Evolutionary conservation across 2,113 vertebrate species (phyloP), one percentile per base, ranked within the genome.

Genomic region (Myotis davidii): DNA sequence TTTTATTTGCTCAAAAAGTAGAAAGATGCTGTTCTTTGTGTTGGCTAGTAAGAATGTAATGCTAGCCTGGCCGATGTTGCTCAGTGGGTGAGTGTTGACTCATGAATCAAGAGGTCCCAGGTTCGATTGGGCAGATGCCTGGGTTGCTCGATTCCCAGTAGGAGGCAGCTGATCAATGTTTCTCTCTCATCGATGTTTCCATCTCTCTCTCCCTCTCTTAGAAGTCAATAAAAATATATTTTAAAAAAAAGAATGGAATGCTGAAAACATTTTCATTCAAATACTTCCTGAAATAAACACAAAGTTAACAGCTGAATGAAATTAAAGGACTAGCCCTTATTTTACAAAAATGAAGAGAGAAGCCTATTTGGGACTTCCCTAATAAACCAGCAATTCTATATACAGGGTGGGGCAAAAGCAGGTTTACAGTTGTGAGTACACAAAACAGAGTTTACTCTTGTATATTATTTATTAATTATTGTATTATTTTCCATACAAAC

Each of bases 291-390:
- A 93, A 96, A 77, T 32, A 10, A 93, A 86, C 0, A 23, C 2
- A 90, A 88, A 96, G 11, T 83, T 82, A 90, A 78, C 4, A 85
- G 67, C 9, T 42, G 10, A 82, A 88, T 78, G 20, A 96, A 93
- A 96, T 86, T 42, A 88, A 97, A 90, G 34, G 17, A 54, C 9
- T 67, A 85, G 0, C 3, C 27, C 54, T 59, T 93, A 9, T 88
- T 69, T 97, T 69, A 95, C 77, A 39, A 91, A 91, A 90, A 83
- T 50, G 29, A 82, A 90, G 72, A 42, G n/a, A 77, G 85, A 90
- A 72, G 37, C 12, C 13, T 48, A 94, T 61, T 21, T 70, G n/a
- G 18, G 25, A 65, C 29, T 77, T 56, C 42, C 54, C 65, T 88
- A 88, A 70, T 67, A 92, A 67, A 54, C 18, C 42, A 85, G 25